These are phyloP conservation scores for Ondatra zibethicus DNA, from an alignment of 2,113 vertebrate species.

Conservation along the genomic window DNA sequence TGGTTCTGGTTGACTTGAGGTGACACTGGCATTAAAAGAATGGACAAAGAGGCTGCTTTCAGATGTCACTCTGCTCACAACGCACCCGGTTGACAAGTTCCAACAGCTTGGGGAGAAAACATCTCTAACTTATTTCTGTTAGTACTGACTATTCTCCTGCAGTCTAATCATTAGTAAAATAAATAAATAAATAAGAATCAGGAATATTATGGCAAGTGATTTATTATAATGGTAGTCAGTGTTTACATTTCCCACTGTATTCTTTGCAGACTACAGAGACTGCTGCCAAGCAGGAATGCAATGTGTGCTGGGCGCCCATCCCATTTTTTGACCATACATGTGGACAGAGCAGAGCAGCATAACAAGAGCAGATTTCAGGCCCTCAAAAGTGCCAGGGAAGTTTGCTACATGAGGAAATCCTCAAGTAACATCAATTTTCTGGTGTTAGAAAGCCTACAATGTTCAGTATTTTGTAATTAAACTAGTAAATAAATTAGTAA, in stretches of 20 bases:
- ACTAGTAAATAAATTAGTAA: conserved; percentile 50
- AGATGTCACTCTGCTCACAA: neutral
- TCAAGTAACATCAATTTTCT: neutral
- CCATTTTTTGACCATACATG: conserved; percentile 2
- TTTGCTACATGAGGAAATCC: neutral
- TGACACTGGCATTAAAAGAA: neutral
- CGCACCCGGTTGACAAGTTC: neutral
- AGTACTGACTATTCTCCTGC: neutral
- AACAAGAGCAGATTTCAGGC: conserved; percentile 37
- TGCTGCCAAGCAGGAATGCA: neutral
- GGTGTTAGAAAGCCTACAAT: neutral
- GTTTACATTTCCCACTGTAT: conserved; percentile 15
- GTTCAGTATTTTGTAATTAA: conserved; percentile 36
- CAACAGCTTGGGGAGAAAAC: neutral
- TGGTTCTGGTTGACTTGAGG: neutral
- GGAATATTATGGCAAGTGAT: conserved; percentile 14
- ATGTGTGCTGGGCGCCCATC: neutral
- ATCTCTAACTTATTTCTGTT: neutral
- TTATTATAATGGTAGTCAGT: neutral
- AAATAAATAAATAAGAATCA: neutral
- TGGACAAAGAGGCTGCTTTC: neutral
- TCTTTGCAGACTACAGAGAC: conserved; percentile 38
- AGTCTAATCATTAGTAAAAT: neutral
- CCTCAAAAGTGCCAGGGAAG: conserved; percentile 58
- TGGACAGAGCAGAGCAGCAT: conserved; percentile 18